These are phyloP conservation scores for Netelia virgata DNA, from an alignment of 2,888 invertebrate genomes.

Conservation along the genomic window DNA sequence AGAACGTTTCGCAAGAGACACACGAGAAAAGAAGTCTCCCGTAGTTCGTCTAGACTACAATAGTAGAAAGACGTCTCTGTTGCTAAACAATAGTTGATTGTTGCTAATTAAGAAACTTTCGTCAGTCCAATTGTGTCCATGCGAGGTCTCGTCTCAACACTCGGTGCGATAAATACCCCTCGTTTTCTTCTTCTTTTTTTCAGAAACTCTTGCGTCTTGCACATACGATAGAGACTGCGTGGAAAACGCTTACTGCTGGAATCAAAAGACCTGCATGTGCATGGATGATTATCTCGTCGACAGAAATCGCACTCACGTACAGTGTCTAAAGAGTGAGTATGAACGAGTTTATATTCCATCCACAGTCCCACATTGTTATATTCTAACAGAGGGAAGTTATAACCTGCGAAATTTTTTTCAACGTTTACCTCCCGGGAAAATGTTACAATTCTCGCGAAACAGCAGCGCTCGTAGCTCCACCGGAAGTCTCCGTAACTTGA, in stretches of 20 bases:
- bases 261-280: slow-evolving; percentile 83
- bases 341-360: not conserved
- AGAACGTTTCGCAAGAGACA: not conserved
- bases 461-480: slow-evolving; percentile 23
- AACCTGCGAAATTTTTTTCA: slow-evolving; percentile 11
- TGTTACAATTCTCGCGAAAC: slow-evolving; percentile 20
- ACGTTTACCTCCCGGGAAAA: slow-evolving; percentile 17
- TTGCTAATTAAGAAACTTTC: not conserved
- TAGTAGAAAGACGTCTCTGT: not conserved
- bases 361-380: not conserved
- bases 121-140: not conserved
- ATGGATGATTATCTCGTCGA: slow-evolving; percentile 82
- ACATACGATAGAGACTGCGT: slow-evolving; percentile 77
- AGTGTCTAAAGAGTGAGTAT: slow-evolving; percentile 83
- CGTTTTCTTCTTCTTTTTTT: slow-evolving; percentile 58
- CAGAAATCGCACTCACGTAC: slow-evolving; percentile 82
- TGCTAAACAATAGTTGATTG: slow-evolving; percentile 38
- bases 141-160: not conserved
- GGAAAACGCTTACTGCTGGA: slow-evolving; percentile 78
- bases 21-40: not conserved
- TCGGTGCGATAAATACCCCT: not conserved
- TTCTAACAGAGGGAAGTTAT: slow-evolving; percentile 5
- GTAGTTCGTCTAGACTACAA: slow-evolving; percentile 3
- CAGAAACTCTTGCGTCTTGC: slow-evolving; percentile 77
- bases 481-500: slow-evolving; percentile 48